Evolutionary conservation across 2,888 invertebrate genomes (phyloP), one percentile per base, ranked within the genome.

Genomic region (Drosophila rellima): DNA sequence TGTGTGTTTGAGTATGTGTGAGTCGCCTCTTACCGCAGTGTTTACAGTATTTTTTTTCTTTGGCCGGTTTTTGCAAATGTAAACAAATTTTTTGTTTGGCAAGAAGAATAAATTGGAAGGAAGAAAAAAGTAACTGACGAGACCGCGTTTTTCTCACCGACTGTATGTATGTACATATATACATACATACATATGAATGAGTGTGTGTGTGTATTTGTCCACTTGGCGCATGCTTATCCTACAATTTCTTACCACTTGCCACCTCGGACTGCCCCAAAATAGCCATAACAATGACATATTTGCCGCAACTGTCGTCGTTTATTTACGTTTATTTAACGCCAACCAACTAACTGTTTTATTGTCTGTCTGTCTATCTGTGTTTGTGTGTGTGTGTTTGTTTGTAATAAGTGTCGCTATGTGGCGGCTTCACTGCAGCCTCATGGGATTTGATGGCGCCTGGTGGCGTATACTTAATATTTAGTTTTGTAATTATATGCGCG

Each of bases 401-500:
- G 39, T 33, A 52, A 44, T 31, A 42, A 3, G 11, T 68, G 18
- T 40, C 29, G 55, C 35, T 59, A 47, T 68, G 39, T 35, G 56
- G 31, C 40, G 40, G 8, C 51, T 56, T 17, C 48, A 8, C 39
- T 59, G 57, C 48, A 62, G 40, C 35, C 82, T 66, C 77, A 44
- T 10, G 79, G 81, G 83, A 59, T 62, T 74, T 40, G 61, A 44
- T 78, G 80, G 77, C 83, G 74, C 79, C 81, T 57, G 54, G 33
- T 74, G 82, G 71, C 76, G 65, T 74, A 67, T 78, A 76, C 76
- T 79, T 82, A 78, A 82, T 84, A 80, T 82, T 82, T 80, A 80
- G 72, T 82, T 82, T 84, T 80, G 82, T 84, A 82, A 78, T 78
- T 78, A 77, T 65, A 56, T 61, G 54, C 54, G 50, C 54, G 50